A percentile compares a stretch with the other conserved stretches of the same genome.
Conservation (phyloP, 2,888 invertebrate genomes). For the Drosophila crucigera region DNA sequence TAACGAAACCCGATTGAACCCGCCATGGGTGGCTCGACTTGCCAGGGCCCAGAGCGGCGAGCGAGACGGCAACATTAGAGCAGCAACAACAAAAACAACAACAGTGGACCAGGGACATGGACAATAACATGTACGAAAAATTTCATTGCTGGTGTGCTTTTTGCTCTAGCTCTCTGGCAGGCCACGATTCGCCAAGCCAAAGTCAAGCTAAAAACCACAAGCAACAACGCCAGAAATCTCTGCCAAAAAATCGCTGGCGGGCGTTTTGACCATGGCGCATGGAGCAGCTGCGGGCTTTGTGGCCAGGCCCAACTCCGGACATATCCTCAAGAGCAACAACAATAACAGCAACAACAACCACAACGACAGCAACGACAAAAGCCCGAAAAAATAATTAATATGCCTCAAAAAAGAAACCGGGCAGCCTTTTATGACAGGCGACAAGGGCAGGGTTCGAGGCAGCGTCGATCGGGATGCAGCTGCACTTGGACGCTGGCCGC, state of each 20-base stretch:
- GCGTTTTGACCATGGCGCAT: conserved; percentile 66
- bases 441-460: conserved; percentile 76
- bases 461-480: conserved; percentile 67
- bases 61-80: conserved; percentile 53
- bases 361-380: conserved; percentile 70
- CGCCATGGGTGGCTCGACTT: conserved; percentile 76
- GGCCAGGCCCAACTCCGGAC: conserved; percentile 54
- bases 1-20: conserved; percentile 80
- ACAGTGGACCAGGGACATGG: conserved; percentile 65
- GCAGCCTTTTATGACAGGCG: conserved; percentile 80
- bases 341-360: conserved; percentile 38
- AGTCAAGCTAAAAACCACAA: conserved; percentile 22
- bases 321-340: conserved; percentile 73
- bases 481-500: conserved; percentile 71
- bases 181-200: conserved; percentile 63
- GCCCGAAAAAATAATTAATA: conserved; percentile 82
- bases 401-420: conserved; percentile 75
- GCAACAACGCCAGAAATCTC: conserved; percentile 64
- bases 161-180: conserved; percentile 62
- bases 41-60: conserved; percentile 55
- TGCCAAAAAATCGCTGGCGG: conserved; percentile 77
- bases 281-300: conserved; percentile 61
- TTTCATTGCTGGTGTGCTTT: conserved; percentile 79
- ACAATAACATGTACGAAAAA: conserved; percentile 77
- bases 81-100: conserved; percentile 34